Evolutionary conservation across 1,140 invertebrate genomes (phyloP).

Genomic region (Penaeus japonicus): DNA sequence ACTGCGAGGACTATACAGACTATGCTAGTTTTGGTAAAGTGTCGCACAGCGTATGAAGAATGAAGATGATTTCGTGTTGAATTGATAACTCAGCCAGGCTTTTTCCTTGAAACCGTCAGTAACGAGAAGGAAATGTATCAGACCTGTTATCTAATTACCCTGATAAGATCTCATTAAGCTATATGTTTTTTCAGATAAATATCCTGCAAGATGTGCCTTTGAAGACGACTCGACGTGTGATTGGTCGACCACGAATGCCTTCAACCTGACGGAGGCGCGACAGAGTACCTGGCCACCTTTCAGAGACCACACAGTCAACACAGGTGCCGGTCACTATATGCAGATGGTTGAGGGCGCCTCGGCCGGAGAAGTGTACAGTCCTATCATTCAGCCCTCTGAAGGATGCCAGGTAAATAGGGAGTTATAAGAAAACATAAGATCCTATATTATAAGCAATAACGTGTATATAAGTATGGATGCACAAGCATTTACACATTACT

Average conservation of each 20-base stretch:
- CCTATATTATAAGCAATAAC: too few relatives aligned
- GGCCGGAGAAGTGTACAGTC: conserved; percentile 8
- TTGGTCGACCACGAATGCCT: not conserved
- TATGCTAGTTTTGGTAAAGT: too few relatives aligned
- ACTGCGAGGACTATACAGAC: too few relatives aligned
- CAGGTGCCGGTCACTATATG: conserved; percentile 23
- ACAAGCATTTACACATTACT: too few relatives aligned
- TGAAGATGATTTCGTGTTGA: too few relatives aligned
- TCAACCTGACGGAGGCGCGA: conserved; percentile 6
- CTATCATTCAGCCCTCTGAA: conserved; percentile 8
- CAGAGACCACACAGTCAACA: conserved; percentile 55
- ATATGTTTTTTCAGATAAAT: conserved; percentile 18
- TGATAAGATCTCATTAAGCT: not conserved
- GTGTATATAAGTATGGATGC: too few relatives aligned
- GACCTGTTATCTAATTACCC: not conserved
- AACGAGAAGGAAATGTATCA: too few relatives aligned
- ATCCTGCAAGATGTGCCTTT: conserved; percentile 36
- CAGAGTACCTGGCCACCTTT: conserved; percentile 2
- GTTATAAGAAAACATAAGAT: too few relatives aligned
- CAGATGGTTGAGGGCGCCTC: not conserved
- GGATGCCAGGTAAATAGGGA: conserved; percentile 33
- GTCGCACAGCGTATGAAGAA: too few relatives aligned
- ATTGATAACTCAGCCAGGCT: too few relatives aligned
- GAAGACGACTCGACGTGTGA: conserved; percentile 26
- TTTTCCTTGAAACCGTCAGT: too few relatives aligned